Percentiles rank a stretch among this genome's conserved stretches.
Evolutionary conservation across 2,797 vertebrate genomes (phyloP).

Genomic region (Pseudochaenichthys georgianus): DNA sequence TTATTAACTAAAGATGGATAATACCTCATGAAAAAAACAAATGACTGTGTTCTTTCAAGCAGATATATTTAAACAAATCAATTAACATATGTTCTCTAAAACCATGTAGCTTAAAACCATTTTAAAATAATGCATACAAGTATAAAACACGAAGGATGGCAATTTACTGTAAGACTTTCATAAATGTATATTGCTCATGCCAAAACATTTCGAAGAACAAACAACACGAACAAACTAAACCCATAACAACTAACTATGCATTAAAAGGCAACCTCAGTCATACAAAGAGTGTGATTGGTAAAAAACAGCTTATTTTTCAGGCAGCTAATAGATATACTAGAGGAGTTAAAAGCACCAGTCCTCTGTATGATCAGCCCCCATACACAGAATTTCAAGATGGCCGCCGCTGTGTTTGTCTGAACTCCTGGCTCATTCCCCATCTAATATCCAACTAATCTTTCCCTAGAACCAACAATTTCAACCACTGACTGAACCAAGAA

Average conservation of each 20-base stretch:
- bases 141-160: background rate
- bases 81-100: background rate
- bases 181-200: background rate
- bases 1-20: background rate
- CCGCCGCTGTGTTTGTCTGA: no score
- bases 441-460: no score
- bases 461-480: no score
- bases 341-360: slow-evolving; percentile 6
- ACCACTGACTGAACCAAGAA: no score
- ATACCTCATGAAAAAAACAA: slow-evolving; percentile 19
- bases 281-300: background rate
- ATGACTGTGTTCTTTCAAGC: background rate
- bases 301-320: slow-evolving; percentile 7
- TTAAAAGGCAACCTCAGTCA: background rate
- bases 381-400: no score
- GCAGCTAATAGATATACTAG: background rate
- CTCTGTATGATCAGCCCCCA: no score
- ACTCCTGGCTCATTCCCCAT: no score
- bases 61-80: background rate
- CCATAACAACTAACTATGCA: background rate
- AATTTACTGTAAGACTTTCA: background rate
- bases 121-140: background rate
- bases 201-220: background rate
- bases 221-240: slow-evolving; percentile 1
- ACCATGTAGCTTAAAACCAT: background rate